phyloP scores from a whole-genome alignment of 2,797 vertebrate species.

The Hyperoplus lanceolatus region DNA sequence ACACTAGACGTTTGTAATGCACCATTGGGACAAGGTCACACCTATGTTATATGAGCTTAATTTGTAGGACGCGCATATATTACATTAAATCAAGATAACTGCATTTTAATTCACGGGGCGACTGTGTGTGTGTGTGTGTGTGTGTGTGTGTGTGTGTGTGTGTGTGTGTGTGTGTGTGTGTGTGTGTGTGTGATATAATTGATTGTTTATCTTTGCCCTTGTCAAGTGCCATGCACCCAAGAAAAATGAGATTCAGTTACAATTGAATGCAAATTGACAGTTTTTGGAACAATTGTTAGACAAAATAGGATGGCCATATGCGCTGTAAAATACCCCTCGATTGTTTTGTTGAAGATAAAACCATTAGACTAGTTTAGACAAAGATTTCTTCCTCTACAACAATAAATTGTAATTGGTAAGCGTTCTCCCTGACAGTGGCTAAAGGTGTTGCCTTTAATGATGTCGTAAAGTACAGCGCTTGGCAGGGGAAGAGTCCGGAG shows the following conservation, averaged over 20 bases:
- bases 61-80: not conserved
- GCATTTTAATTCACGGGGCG: not conserved
- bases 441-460: constrained; percentile 24
- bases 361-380: not conserved
- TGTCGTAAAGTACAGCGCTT: constrained; percentile 9
- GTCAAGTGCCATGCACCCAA: not conserved
- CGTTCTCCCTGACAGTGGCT: constrained; percentile 9
- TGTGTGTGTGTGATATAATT: not conserved
- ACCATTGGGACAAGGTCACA: constrained; percentile 2
- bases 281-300: not conserved
- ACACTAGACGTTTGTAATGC: constrained; percentile 18
- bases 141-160: no score
- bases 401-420: constrained; percentile 12
- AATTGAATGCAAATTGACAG: not conserved
- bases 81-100: constrained; percentile 3
- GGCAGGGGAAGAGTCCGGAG: not conserved
- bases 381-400: constrained; percentile 21
- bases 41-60: constrained; percentile 6
- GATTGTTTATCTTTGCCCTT: not conserved
- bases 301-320: not conserved
- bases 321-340: not conserved
- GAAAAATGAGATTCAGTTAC: not conserved
- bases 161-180: no score
- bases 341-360: no score
- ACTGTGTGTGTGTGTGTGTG: not conserved